Conservation (phyloP, 2,797 vertebrate species). For the Channallabes apus region DNA sequence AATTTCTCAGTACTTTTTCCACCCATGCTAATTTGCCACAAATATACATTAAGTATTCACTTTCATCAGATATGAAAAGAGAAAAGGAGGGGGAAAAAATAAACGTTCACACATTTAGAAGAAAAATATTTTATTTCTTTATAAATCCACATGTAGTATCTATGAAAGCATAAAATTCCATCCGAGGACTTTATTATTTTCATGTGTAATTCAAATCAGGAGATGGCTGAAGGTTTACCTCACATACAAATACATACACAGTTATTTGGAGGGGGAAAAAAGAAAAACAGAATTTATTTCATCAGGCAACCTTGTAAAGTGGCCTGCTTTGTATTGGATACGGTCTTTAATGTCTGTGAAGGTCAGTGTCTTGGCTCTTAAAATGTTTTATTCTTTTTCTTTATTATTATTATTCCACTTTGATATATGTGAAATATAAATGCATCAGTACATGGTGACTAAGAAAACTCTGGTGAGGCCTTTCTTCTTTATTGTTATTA, state of each 20-base stretch:
- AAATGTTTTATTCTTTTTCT: constrained; percentile 11
- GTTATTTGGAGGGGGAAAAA: constrained; percentile 46
- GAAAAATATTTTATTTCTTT: constrained; percentile 67
- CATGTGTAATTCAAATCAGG: constrained; percentile 55
- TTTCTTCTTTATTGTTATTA: background rate
- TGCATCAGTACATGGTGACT: constrained; percentile 40
- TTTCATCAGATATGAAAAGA: background rate
- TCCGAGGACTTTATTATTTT: constrained; percentile 54
- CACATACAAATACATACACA: constrained; percentile 64
- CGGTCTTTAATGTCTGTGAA: constrained; percentile 31
- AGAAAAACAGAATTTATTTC: constrained; percentile 47
- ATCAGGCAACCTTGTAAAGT: constrained; percentile 34
- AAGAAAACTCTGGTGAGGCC: constrained; percentile 35
- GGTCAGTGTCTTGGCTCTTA: constrained; percentile 27
- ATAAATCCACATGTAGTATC: constrained; percentile 63
- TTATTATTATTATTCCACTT: background rate
- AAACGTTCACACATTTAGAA: constrained; percentile 48
- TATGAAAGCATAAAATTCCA: constrained; percentile 66
- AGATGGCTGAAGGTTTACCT: constrained; percentile 59
- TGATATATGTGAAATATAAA: constrained; percentile 36
- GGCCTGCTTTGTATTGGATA: constrained; percentile 35
- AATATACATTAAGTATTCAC: background rate
- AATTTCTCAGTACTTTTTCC: background rate
- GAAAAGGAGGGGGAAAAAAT: background rate
- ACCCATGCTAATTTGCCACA: background rate